These are phyloP conservation scores for Heliconius cydno DNA, from an alignment of 2,888 invertebrate genomes.

Conservation along the genomic window DNA sequence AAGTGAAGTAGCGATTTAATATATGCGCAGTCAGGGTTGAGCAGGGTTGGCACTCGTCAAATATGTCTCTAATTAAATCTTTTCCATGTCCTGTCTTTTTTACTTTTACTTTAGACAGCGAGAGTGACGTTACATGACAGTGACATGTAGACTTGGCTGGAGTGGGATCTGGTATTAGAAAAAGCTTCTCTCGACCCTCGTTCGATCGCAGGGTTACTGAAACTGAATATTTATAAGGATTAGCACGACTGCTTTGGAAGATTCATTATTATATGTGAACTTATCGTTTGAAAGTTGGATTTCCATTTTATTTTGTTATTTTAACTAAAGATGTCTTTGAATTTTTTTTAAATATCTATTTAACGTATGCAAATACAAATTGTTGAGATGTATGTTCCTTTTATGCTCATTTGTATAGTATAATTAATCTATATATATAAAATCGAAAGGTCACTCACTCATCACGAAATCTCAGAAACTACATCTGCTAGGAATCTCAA, in stretches of 20 bases:
- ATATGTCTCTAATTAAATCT: slow-evolving; percentile 40
- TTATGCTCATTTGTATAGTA: not conserved
- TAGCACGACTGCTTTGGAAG: slow-evolving; percentile 6
- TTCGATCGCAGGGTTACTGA: slow-evolving; percentile 54
- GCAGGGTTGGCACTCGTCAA: slow-evolving; percentile 29
- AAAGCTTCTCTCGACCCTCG: slow-evolving; percentile 60
- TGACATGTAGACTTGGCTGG: slow-evolving; percentile 25
- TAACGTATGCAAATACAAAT: not conserved
- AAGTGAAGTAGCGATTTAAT: slow-evolving; percentile 28
- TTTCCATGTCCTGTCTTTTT: slow-evolving; percentile 32
- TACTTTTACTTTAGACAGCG: slow-evolving; percentile 13
- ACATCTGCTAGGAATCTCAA: too few species aligned
- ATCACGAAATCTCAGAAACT: too few species aligned
- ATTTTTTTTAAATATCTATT: not conserved
- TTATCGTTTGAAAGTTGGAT: slow-evolving; percentile 26
- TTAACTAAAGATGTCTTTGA: not conserved
- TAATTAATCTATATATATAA: too few species aligned
- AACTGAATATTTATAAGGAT: slow-evolving; percentile 70
- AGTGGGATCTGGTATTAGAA: slow-evolving; percentile 42
- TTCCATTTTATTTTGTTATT: slow-evolving; percentile 13
- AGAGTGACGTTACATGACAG: slow-evolving; percentile 25
- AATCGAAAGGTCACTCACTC: too few species aligned
- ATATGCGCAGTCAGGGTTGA: slow-evolving; percentile 42
- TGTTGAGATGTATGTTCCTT: not conserved
- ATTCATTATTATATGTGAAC: slow-evolving; percentile 30